Percentiles rank a stretch among this genome's conserved stretches.
Evolutionary conservation across 2,797 vertebrate species (phyloP).

Genomic region (Sebastes hopkinsi): DNA sequence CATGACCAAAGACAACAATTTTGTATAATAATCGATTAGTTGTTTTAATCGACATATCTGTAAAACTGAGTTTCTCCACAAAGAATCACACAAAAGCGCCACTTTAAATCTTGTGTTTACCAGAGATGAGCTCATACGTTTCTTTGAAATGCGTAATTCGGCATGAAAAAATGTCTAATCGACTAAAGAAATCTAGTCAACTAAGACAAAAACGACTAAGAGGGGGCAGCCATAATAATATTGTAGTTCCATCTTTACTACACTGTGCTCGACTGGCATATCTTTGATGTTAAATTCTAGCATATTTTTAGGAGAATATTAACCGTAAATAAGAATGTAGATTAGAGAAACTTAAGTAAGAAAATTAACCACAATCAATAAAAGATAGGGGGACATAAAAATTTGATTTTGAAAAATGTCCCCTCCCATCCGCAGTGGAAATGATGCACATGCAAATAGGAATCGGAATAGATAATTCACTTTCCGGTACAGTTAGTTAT

Average conservation of each 20-base stretch:
- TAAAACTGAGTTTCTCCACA: too few relatives aligned
- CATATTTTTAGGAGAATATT: neutral
- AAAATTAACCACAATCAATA: neutral
- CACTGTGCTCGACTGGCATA: neutral
- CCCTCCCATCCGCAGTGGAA: neutral
- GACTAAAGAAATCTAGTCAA: too few relatives aligned
- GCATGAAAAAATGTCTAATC: too few relatives aligned
- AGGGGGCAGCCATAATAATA: neutral
- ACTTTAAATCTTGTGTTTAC: too few relatives aligned
- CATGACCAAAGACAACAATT: accelerated
- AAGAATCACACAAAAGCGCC: too few relatives aligned
- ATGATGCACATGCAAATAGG: too few relatives aligned
- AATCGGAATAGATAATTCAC: too few relatives aligned
- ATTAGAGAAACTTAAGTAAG: neutral
- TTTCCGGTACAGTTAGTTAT: neutral
- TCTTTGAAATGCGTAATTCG: too few relatives aligned
- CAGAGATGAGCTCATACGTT: too few relatives aligned
- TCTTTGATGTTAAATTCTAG: neutral
- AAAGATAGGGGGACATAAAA: neutral
- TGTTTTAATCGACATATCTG: too few relatives aligned
- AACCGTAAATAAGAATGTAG: neutral
- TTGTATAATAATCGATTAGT: too few relatives aligned
- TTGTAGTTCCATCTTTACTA: neutral
- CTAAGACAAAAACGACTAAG: too few relatives aligned
- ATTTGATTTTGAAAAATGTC: accelerated